These are phyloP conservation scores for Macaca mulatta DNA, from an alignment of 2,113 vertebrate genomes.

Conservation along the genomic window DNA sequence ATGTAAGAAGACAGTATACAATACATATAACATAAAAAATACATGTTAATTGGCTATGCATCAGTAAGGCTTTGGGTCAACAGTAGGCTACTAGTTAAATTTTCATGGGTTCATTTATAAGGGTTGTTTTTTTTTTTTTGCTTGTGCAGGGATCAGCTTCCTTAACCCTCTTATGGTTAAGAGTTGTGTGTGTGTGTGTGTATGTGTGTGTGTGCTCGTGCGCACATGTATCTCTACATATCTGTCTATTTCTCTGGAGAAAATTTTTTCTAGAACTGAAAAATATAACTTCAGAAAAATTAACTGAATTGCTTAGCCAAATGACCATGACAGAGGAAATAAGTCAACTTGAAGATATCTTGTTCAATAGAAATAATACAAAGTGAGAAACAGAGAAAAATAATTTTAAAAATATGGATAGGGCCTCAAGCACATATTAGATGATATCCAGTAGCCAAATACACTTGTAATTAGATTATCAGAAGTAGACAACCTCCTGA, in stretches of 20 bases:
- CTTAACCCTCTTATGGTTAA: no score
- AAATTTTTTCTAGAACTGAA: background rate
- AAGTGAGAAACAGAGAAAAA: background rate
- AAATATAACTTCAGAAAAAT: background rate
- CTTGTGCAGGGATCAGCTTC: no score
- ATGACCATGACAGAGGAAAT: background rate
- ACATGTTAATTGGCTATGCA: no score
- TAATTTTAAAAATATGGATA: background rate
- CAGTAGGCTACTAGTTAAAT: no score
- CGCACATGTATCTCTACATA: no score
- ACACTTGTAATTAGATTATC: background rate
- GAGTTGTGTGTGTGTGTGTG: no score
- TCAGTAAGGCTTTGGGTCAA: no score
- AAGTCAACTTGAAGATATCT: background rate
- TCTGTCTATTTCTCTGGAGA: no score
- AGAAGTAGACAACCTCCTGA: background rate
- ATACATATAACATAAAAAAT: no score
- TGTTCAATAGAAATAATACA: background rate
- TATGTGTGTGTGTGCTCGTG: fast-evolving
- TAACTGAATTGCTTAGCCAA: background rate
- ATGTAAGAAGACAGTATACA: no score
- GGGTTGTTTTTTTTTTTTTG: no score
- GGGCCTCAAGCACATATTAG: background rate
- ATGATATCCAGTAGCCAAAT: background rate
- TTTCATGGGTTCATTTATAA: no score